phyloP scores from a whole-genome alignment of 2,797 vertebrate species.

The Phaenicophaeus curvirostris region DNA sequence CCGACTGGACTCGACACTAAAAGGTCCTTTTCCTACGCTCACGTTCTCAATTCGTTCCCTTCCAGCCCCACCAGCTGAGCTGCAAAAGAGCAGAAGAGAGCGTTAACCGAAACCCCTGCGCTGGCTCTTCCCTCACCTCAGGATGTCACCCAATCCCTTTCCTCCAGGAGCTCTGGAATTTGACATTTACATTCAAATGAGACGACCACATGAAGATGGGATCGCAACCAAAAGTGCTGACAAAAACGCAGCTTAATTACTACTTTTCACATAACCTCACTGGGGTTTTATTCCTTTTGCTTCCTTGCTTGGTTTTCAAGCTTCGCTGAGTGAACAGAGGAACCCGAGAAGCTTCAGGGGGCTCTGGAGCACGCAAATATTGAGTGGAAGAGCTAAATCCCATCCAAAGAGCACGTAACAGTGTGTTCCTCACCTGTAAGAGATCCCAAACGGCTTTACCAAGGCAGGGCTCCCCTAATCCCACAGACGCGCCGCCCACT shows the following conservation, averaged over 20 bases:
- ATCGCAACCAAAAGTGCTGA: constrained; percentile 35
- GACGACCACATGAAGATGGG: constrained; percentile 29
- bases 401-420: rapidly evolving
- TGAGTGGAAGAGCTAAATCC: neutral
- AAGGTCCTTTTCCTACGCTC: neutral
- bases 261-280: neutral
- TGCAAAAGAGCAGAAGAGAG: neutral
- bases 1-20: rapidly evolving
- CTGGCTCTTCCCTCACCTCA: neutral
- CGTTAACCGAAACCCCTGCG: neutral
- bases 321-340: neutral
- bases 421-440: neutral
- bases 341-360: neutral
- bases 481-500: neutral
- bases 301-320: neutral
- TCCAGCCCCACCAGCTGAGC: neutral
- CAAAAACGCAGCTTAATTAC: constrained; percentile 29
- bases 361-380: rapidly evolving
- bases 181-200: constrained; percentile 52
- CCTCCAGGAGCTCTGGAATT: constrained; percentile 18
- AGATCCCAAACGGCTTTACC: neutral
- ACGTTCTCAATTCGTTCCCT: neutral
- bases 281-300: neutral
- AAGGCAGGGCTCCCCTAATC: neutral
- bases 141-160: neutral